Evolutionary conservation across 1,140 invertebrate genomes (phyloP).

Genomic region (Mylabris phalerata): DNA sequence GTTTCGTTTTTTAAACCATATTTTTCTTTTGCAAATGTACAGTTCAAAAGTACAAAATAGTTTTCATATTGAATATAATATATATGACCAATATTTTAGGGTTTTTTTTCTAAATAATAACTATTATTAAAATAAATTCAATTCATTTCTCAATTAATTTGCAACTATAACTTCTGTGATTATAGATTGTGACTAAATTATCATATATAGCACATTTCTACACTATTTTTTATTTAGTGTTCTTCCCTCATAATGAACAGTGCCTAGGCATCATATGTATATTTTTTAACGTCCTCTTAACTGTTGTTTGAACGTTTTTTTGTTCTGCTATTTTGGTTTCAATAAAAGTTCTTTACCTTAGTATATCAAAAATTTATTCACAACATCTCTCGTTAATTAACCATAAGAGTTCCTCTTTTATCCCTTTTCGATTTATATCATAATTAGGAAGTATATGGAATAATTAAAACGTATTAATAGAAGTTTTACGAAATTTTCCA

Average conservation of each 20-base stretch:
- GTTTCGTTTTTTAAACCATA: neutral
- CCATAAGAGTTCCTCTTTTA: too few species aligned
- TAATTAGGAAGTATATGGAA: too few species aligned
- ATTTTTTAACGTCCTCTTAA: slow-evolving; percentile 37
- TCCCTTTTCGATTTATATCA: too few species aligned
- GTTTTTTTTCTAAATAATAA: neutral
- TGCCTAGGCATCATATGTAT: slow-evolving; percentile 38
- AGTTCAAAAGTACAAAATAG: slow-evolving; percentile 29
- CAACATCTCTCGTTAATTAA: too few species aligned
- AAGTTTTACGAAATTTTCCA: too few species aligned
- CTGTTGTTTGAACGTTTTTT: slow-evolving; percentile 28
- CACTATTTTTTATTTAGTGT: slow-evolving; percentile 24
- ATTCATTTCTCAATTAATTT: slow-evolving; percentile 16
- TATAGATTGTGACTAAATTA: slow-evolving; percentile 37
- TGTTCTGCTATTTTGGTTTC: slow-evolving; percentile 31
- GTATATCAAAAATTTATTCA: too few species aligned
- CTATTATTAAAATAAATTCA: neutral
- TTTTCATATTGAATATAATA: slow-evolving; percentile 18
- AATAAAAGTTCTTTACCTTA: slow-evolving; percentile 26
- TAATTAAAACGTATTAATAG: too few species aligned
- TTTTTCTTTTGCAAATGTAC: slow-evolving; percentile 23
- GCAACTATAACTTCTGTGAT: slow-evolving; percentile 37
- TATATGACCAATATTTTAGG: slow-evolving; percentile 27
- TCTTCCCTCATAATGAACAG: slow-evolving; percentile 30
- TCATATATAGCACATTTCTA: slow-evolving; percentile 23